A percentile compares a stretch with the other conserved stretches of the same genome.
Conservation (phyloP, 2,113 vertebrate genomes). For the Callionymus lyra region DNA sequence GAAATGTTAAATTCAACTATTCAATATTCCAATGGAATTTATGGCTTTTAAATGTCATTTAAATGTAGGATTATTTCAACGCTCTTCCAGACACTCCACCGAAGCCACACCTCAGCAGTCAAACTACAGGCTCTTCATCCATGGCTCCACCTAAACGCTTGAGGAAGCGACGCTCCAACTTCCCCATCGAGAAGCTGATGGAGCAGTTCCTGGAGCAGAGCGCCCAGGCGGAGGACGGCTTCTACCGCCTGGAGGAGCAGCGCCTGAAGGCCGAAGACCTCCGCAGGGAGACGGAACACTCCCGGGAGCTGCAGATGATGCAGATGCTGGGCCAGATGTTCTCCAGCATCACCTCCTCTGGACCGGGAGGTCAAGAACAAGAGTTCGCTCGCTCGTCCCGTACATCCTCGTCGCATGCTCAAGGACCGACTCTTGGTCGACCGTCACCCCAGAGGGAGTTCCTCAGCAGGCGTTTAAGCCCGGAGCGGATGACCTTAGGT, state of each 20-base stretch:
- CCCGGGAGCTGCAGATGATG: constrained; percentile 82
- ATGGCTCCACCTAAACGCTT: constrained; percentile 65
- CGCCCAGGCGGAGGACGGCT: constrained; percentile 75
- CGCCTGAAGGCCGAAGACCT: constrained; percentile 78
- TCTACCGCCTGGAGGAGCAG: constrained; percentile 81
- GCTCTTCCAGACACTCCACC: constrained; percentile 30
- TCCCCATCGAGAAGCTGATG: constrained; percentile 82
- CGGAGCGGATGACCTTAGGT: constrained; percentile 72
- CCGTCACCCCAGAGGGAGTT: constrained; percentile 31
- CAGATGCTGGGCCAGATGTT: constrained; percentile 89
- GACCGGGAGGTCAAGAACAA: constrained; percentile 32
- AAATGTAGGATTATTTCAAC: too few species aligned
- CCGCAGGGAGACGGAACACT: constrained; percentile 76
- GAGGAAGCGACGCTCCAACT: constrained; percentile 69
- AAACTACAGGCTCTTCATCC: constrained; percentile 39
- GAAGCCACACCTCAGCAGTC: constrained; percentile 56
- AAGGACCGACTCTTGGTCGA: constrained; percentile 11
- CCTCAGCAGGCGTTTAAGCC: constrained; percentile 42
- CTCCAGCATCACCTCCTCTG: constrained; percentile 66
- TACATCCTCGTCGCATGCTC: constrained; percentile 12
- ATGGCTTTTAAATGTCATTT: too few species aligned
- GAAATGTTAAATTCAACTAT: too few species aligned
- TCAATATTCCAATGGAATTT: too few species aligned
- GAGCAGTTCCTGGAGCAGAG: constrained; percentile 85
- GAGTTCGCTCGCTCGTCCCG: constrained; percentile 36